Evolutionary conservation across 53 echinoderm and acorn worm species (phyloP).

Genomic region (Actinopyga echinites): DNA sequence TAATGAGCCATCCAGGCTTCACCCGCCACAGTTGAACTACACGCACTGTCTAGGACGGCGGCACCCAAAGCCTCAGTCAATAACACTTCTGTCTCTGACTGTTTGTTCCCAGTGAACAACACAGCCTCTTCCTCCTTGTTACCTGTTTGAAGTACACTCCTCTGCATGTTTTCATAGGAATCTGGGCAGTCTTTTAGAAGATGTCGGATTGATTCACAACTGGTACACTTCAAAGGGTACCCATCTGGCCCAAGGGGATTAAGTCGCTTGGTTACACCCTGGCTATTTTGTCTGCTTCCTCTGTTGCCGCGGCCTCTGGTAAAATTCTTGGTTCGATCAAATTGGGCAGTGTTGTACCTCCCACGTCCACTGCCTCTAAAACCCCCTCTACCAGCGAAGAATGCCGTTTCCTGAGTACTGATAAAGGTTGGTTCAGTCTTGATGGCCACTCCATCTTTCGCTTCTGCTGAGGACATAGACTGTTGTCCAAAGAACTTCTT

Average conservation of each 20-base stretch:
- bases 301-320: neutral
- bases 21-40: conserved; percentile 18
- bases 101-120: neutral
- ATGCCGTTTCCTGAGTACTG: neutral
- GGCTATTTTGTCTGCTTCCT: neutral
- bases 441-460: neutral
- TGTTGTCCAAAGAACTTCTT: conserved; percentile 26
- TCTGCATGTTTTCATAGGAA: conserved; percentile 10
- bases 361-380: neutral
- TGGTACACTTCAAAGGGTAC: conserved; percentile 9
- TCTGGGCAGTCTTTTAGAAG: conserved; percentile 20
- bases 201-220: conserved; percentile 27
- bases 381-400: neutral
- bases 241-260: conserved; percentile 1
- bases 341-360: neutral
- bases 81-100: neutral
- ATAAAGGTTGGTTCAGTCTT: conserved; percentile 3
- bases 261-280: neutral
- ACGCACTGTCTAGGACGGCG: neutral
- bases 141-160: neutral
- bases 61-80: neutral
- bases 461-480: neutral
- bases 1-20: conserved; percentile 1
- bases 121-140: conserved; percentile 13
- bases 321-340: neutral